Base-by-base conservation (phyloP, 2,888 invertebrate species). In the Abscondita cerata region DNA sequence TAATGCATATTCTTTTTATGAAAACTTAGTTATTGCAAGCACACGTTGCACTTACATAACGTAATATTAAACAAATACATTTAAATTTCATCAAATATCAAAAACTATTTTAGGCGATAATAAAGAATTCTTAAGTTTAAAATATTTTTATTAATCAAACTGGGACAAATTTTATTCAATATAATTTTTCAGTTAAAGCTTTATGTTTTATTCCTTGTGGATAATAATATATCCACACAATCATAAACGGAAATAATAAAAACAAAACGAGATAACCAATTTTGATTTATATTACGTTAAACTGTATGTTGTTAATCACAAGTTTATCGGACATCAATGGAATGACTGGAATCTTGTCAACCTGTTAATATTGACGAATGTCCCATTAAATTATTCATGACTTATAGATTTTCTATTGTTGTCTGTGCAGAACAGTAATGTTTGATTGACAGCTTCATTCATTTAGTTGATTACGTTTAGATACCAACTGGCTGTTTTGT, bases 291-390 rank as follows among this genome's bases (percentile, higher is more conserved):
- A 19, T n/a, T 41, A 20, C 40, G 15, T 15, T 38, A 52, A 25
- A 46, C n/a, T n/a, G 19, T 31, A 54, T 34, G 25, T 53, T 54
- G 54, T 48, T 54, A 53, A 59, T 54, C 40, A 31, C 25, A n/a
- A 44, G 53, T 34, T 52, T 52, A 59, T 59, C 59, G 40, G 47
- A 36, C 52, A 34, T 18, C 46, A 52, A 33, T 52, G 52, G 15
- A 38, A 31, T 25, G 46, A 34, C 44, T 34, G 36, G 46, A 47
- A 59, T 59, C 52, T 59, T 36, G 59, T 59, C 52, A 59, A 52
- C 59, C 59, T 52, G 59, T 59, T 52, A 52, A 52, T 52, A 47
- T 59, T 52, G 59, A 59, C 52, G 52, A 59, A 59, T 38, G 44
- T 13, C n/a, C 46, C 25, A 36, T 34, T 59, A 52, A 52, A 59